phyloP scores from a whole-genome alignment of 2,113 vertebrate genomes.

The Toxotes jaculatrix region DNA sequence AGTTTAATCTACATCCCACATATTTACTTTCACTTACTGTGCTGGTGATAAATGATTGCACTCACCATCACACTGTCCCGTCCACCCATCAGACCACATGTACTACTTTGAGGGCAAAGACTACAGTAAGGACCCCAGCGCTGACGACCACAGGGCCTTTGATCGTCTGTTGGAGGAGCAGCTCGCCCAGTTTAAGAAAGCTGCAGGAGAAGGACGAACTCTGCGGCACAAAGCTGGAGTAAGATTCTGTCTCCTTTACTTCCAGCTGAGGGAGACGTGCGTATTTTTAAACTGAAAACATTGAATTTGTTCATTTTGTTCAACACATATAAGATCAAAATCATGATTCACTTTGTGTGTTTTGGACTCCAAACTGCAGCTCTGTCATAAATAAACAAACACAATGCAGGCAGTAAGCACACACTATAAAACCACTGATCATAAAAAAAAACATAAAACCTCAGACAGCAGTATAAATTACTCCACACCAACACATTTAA shows the following conservation, averaged over 20 bases:
- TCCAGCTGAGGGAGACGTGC: not conserved
- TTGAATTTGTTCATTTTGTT: not conserved
- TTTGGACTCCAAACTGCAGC: not conserved
- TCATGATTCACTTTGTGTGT: not conserved
- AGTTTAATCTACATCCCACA: not conserved
- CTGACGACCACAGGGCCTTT: slow-evolving; percentile 88
- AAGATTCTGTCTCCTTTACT: slow-evolving; percentile 49
- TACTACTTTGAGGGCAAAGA: slow-evolving; percentile 95
- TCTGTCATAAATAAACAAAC: not conserved
- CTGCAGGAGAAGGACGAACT: slow-evolving; percentile 81
- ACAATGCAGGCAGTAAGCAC: too few relatives aligned
- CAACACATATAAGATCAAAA: too few relatives aligned
- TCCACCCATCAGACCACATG: slow-evolving; percentile 88
- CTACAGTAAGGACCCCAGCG: slow-evolving; percentile 91
- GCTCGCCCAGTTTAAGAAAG: slow-evolving; percentile 76
- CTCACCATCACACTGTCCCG: not conserved
- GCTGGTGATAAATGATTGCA: too few relatives aligned
- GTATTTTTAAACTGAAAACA: not conserved
- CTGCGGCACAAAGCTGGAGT: slow-evolving; percentile 89
- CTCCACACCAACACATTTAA: too few relatives aligned
- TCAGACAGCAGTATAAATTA: too few relatives aligned
- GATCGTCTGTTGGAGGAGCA: slow-evolving; percentile 86
- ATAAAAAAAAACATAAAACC: too few relatives aligned
- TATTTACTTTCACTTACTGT: not conserved
- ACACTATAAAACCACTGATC: too few relatives aligned